Evolutionary conservation across 2,113 vertebrate species (phyloP), one percentile per base, ranked within the genome.

Genomic region (Melanerpes formicivorus): DNA sequence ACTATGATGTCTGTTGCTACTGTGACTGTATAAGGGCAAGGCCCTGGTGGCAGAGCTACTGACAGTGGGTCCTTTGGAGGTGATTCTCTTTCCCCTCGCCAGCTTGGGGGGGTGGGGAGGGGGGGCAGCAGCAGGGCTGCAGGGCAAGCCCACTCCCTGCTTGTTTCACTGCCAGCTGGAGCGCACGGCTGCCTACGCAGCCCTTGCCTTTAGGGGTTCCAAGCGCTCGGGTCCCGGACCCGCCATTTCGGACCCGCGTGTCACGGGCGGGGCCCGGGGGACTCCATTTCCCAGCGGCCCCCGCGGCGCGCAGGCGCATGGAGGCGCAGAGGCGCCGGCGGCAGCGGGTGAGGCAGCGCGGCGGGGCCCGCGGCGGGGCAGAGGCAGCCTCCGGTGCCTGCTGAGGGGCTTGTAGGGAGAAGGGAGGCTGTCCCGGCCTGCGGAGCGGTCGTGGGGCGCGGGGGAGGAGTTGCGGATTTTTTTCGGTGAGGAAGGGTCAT

Each of bases 11-110:
- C 30, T 42, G 42, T 26, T 29, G 46, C 6, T 40, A 0, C 14
- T 52, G 23, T 10, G 42, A 1, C 1, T 8, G 25, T 32, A 2
- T 2, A 1, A 13, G 71, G 52, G 19, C 9, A 16, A 23, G 59
- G 34, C n/a, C 5, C 0, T 0, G 8, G 44, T 5, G n/a, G 46
- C 37, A 29, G n/a, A 18, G 3, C 72, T 1, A 4, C 23, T 12
- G n/a, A 2, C 7, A 12, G 13, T 15, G 2, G 14, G 4, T 6
- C 7, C 0, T 32, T 14, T 2, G 0, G 1, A 22, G 40, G 21
- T 4, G 4, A 13, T 34, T 44, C 17, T 30, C 30, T 32, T 56
- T 56, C 50, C 50, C 22, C 50, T 52, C 50, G 25, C 50, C 50
- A 52, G 50, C 50, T 25, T 23, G 50, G 42, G 42, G 42, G 42